Evolutionary conservation across 1,140 invertebrate species (phyloP), one percentile per base, ranked within the genome.

Genomic region (Phortica variegata): DNA sequence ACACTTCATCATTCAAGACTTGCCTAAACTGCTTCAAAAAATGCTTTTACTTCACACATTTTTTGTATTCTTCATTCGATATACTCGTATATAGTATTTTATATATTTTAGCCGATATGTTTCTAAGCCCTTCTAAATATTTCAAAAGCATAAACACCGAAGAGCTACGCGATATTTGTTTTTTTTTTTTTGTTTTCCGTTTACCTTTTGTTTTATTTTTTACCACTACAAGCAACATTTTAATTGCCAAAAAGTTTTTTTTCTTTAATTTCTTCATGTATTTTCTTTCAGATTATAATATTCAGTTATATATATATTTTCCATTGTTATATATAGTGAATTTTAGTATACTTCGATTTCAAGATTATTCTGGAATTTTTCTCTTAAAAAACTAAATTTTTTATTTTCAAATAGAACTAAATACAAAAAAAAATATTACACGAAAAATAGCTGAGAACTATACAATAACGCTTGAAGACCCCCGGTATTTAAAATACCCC

Each of bases 381-480:
- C n/a, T n/a, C n/a, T n/a, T n/a, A n/a, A 54, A 50, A 37, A 66
- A 63, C 63, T 66, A 66, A 47, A 44, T n/a, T n/a, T n/a, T n/a
- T n/a, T n/a, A n/a, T n/a, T n/a, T n/a, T n/a, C n/a, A n/a, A n/a
- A n/a, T n/a, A n/a, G n/a, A 43, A 50, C 60, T 68, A 68, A 29
- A 29, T 7, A 63, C 56, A 56, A 60, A 68, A 50, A 54, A 29
- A 29, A 29, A 29, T 7, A 29, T 29, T 29, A 29, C 26, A 12
- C 26, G 12, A 66, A 65, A 62, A 62, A 57, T 62, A 66, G 62
- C 52, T 61, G 56, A 68, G 59, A 66, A 68, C 62, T 66, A 66
- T 66, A 66, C 63, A 66, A 65, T 55, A 65, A 60, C 63, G 63
- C 62, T 66, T 66, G 51, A 54, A 65, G 62, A 59, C 63, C 48